Evolutionary conservation across 2,888 invertebrate species (phyloP).

Genomic region (Endomychus coccineus): DNA sequence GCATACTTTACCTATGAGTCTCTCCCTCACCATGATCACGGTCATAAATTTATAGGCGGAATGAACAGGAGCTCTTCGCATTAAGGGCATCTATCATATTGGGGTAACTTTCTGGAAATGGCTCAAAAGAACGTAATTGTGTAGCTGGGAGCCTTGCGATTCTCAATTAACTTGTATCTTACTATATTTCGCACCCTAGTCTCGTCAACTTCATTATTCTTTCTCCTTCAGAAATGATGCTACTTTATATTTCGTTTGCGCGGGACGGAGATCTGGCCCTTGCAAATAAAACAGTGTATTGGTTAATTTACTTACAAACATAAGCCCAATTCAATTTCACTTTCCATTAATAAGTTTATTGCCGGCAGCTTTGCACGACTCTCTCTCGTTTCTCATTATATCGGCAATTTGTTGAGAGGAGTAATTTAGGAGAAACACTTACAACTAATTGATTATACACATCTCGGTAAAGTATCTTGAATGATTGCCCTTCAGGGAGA

Average conservation of each 20-base stretch:
- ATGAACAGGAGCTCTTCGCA: slow-evolving; percentile 30
- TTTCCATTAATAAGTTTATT: no score
- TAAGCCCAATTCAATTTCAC: no score
- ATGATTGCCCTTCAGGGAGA: no score
- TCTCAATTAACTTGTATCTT: slow-evolving; percentile 35
- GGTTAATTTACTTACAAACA: no score
- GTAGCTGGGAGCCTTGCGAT: slow-evolving; percentile 33
- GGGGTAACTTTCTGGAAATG: slow-evolving; percentile 33
- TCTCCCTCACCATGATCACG: slow-evolving; percentile 10
- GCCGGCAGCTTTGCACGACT: no score
- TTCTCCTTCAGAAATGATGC: slow-evolving; percentile 21
- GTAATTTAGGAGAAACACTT: no score
- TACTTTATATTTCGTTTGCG: slow-evolving; percentile 27
- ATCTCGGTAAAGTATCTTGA: no score
- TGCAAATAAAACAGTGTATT: no score
- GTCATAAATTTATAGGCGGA: slow-evolving; percentile 34
- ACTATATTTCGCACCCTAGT: slow-evolving; percentile 29
- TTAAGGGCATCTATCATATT: slow-evolving; percentile 33
- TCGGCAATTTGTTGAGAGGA: no score
- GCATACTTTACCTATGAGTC: slow-evolving; percentile 21
- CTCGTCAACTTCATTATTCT: slow-evolving; percentile 31
- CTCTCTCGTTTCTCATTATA: no score
- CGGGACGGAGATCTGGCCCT: no score
- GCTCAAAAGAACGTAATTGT: slow-evolving; percentile 38
- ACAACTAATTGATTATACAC: no score